Evolutionary conservation across 1,140 invertebrate genomes (phyloP).

Genomic region (Apocrypta bakeri): DNA sequence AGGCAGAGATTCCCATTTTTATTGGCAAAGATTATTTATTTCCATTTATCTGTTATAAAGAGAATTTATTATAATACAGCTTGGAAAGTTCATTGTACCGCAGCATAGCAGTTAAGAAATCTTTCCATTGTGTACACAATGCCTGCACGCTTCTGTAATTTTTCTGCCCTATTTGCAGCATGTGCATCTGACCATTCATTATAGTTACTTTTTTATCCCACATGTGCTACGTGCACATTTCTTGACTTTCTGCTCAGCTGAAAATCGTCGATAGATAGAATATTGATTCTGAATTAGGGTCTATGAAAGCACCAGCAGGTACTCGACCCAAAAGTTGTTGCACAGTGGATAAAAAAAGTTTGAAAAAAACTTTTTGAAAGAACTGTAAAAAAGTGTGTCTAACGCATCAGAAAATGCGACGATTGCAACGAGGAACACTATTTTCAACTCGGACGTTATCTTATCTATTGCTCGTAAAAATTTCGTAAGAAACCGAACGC

Average conservation of each 20-base stretch:
- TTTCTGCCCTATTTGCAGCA: slow-evolving; percentile 36
- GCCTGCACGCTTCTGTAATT: slow-evolving; percentile 21
- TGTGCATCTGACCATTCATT: slow-evolving; percentile 34
- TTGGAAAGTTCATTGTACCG: slow-evolving; percentile 27
- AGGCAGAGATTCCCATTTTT: neutral
- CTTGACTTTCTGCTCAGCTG: slow-evolving; percentile 3
- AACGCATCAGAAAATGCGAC: neutral
- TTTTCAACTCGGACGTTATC: neutral
- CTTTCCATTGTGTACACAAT: slow-evolving; percentile 26
- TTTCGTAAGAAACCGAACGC: neutral
- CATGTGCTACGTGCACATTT: neutral
- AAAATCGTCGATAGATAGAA: neutral
- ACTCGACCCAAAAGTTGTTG: neutral
- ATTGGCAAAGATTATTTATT: neutral
- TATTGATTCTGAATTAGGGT: neutral
- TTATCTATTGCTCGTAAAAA: neutral
- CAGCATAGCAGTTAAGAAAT: neutral
- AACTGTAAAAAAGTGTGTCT: no score
- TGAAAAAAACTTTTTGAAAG: no score
- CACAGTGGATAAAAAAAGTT: neutral
- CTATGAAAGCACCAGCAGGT: neutral
- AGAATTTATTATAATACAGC: neutral
- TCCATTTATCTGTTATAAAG: neutral
- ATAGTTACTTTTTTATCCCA: slow-evolving; percentile 2
- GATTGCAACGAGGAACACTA: neutral